These are phyloP conservation scores for Calyptomena viridis DNA, from an alignment of 2,113 vertebrate genomes.

Conservation along the genomic window DNA sequence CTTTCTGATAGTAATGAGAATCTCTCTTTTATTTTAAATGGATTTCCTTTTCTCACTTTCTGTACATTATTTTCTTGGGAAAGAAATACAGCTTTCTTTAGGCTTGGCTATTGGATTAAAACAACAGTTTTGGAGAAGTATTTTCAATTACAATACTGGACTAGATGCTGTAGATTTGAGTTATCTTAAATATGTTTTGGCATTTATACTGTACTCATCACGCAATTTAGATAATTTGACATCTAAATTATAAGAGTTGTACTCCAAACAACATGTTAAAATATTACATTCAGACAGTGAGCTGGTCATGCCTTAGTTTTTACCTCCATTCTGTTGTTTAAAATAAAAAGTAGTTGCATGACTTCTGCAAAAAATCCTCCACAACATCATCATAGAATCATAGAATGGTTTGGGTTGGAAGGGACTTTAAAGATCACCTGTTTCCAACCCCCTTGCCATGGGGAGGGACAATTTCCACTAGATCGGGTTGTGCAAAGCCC, in stretches of 20 bases:
- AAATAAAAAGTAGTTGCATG: not conserved
- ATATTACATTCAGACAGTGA: not conserved
- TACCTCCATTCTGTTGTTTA: not conserved
- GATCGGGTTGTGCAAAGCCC: not conserved
- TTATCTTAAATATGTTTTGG: not conserved
- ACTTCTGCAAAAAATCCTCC: not conserved
- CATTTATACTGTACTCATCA: not conserved
- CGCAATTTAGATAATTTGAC: not conserved
- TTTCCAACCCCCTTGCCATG: accelerated
- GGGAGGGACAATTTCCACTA: not conserved
- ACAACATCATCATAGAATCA: not conserved
- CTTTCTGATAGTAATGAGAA: not conserved
- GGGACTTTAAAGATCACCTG: not conserved
- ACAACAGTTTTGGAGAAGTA: not conserved
- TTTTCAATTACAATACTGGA: not conserved
- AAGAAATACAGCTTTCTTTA: not conserved
- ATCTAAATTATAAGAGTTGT: not conserved
- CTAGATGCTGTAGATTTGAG: not conserved
- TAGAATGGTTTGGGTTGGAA: not conserved
- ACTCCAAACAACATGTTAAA: not conserved
- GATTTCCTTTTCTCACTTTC: not conserved
- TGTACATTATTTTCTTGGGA: not conserved
- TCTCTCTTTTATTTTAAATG: not conserved
- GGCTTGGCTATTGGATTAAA: not conserved
- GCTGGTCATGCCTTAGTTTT: not conserved